phyloP scores from a whole-genome alignment of 2,888 invertebrate species.

The Pristionchus entomophagus region DNA sequence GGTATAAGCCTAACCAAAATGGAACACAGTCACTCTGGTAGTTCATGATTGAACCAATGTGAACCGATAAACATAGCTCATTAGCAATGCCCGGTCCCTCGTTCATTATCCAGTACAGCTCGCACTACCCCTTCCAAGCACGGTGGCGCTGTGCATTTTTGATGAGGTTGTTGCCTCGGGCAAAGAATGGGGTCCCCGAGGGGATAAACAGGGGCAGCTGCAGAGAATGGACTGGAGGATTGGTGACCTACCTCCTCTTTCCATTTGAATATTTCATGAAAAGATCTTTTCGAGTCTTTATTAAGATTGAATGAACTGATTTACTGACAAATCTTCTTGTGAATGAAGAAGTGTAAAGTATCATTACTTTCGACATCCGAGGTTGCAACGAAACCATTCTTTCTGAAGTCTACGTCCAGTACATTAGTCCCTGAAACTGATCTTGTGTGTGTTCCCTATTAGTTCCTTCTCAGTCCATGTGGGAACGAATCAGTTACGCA shows the following conservation, averaged over 20 bases:
- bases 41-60: background rate
- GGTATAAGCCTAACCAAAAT: no score
- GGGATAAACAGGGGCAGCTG: background rate
- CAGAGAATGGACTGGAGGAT: background rate
- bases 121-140: background rate
- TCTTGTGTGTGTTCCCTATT: background rate
- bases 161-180: constrained; percentile 21
- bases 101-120: background rate
- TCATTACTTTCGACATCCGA: background rate
- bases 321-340: no score
- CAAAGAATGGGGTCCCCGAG: no score
- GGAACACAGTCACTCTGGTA: no score
- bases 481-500: background rate
- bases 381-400: background rate
- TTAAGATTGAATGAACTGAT: background rate
- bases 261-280: background rate
- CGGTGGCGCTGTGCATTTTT: constrained; percentile 4
- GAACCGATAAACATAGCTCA: background rate
- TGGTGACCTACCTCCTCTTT: background rate
- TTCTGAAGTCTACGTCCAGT: background rate
- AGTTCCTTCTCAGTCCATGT: background rate
- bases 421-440: background rate
- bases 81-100: background rate
- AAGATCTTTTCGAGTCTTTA: background rate
- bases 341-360: background rate